Evolutionary conservation across 2,888 invertebrate genomes (phyloP), one percentile per base, ranked within the genome.

Genomic region (Julus scanicus): DNA sequence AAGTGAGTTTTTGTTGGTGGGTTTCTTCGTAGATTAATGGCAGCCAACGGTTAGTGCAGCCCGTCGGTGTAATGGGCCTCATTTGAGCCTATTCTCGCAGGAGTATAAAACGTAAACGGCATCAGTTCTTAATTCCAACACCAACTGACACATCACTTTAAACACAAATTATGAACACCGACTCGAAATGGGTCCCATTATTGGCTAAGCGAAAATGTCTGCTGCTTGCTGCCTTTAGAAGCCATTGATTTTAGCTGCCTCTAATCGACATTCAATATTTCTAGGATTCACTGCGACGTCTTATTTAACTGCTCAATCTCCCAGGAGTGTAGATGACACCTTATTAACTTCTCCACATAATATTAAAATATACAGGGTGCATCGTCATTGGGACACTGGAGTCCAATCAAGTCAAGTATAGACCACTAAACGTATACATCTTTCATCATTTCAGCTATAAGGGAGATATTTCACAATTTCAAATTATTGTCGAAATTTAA

Each of bases 21-120:
- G 63, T n/a, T 53, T 8, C n/a, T 53, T 8, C n/a, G 63, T 20
- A 63, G 63, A 63, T 63, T 63, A 63, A 63, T 63, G 63, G 63
- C 63, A 63, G 63, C 63, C n/a, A n/a, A 20, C n/a, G 63, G n/a
- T 63, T 63, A 63, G 63, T 63, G 20, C 6, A 63, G n/a, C 63
- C n/a, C 63, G n/a, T 63, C 20, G 63, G 63, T 63, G 63, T 63
- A 63, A 63, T 63, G 63, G 63, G 63, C 20, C 63, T 63, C 63
- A 63, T 63, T 63, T 63, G 20, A 63, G n/a, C 63, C 63, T 20
- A 63, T 63, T 63, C 63, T 63, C 63, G 63, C 3, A 63, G 63
- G 63, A n/a, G n/a, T 63, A 63, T 63, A 63, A 63, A 63, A 63
- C 63, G 63, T 63, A 63, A 63, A 63, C 63, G 63, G 63, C 63